A percentile compares a stretch with the other conserved stretches of the same genome.
These are phyloP conservation scores for Tragelaphus strepsiceros DNA, from an alignment of 2,113 vertebrate genomes.

Conservation along the genomic window DNA sequence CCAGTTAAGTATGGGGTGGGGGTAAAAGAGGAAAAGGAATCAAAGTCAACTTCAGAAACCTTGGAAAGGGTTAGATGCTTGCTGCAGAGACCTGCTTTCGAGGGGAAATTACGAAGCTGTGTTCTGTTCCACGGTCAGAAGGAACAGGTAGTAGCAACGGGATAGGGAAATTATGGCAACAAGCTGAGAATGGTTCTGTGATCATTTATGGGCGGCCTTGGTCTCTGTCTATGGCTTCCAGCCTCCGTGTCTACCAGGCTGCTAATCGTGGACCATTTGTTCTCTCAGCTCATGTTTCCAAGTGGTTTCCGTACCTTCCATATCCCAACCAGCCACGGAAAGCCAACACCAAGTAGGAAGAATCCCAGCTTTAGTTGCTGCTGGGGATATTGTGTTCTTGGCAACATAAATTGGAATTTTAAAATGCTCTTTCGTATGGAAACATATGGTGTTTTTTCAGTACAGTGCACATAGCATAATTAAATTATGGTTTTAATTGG, in stretches of 20 bases:
- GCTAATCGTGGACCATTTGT: neutral
- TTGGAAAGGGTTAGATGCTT: constrained; percentile 37
- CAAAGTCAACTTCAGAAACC: neutral
- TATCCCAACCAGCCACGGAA: neutral
- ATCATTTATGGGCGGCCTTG: neutral
- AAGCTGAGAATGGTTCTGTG: neutral
- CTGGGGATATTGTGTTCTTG: neutral
- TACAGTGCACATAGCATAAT: neutral
- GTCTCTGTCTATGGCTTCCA: neutral
- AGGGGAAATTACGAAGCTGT: neutral
- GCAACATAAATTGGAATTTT: neutral
- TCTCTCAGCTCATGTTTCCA: neutral
- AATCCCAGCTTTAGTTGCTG: neutral
- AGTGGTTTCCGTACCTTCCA: neutral
- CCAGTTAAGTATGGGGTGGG: neutral
- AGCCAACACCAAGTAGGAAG: neutral
- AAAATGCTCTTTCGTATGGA: neutral
- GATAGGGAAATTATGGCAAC: neutral
- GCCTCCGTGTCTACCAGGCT: neutral
- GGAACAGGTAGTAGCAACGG: constrained; percentile 55
- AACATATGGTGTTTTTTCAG: neutral
- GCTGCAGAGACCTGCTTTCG: constrained; percentile 59
- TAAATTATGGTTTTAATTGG: neutral
- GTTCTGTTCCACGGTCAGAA: constrained; percentile 64
- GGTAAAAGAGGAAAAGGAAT: neutral